phyloP scores from a whole-genome alignment of 2,113 vertebrate genomes.

The Aptenodytes patagonicus region DNA sequence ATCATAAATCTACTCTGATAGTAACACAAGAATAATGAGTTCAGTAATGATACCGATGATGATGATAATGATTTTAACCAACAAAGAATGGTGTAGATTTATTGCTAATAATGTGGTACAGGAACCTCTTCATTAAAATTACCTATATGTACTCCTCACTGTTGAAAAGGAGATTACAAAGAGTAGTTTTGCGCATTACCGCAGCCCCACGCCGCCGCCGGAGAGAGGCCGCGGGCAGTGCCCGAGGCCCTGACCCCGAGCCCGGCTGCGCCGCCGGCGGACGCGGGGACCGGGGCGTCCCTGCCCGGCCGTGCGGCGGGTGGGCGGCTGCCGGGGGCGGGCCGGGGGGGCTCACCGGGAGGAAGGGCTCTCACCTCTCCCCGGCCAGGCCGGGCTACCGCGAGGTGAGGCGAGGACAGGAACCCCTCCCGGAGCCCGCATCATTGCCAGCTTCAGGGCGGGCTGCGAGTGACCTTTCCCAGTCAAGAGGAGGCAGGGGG shows the following conservation, averaged over 20 bases:
- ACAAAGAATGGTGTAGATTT: constrained; percentile 89
- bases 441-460: not conserved
- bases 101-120: constrained; percentile 89
- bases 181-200: constrained; percentile 22
- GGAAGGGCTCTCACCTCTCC: not conserved
- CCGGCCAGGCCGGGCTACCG: not conserved
- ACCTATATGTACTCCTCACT: constrained; percentile 76
- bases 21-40: constrained; percentile 90
- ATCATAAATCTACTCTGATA: constrained; percentile 89
- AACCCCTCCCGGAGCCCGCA: not conserved
- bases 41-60: constrained; percentile 88
- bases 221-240: not conserved
- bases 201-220: not conserved
- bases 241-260: not conserved
- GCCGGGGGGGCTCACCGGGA: not conserved
- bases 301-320: no score
- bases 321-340: not conserved
- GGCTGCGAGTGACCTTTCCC: not conserved
- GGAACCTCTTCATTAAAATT: constrained; percentile 85
- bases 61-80: constrained; percentile 90
- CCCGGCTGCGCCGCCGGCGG: not conserved
- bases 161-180: constrained; percentile 63
- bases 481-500: no score
- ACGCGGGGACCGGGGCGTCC: not conserved
- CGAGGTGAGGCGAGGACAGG: not conserved